Evolutionary conservation across 2,888 invertebrate species (phyloP).

Genomic region (Argyresthia albistria): DNA sequence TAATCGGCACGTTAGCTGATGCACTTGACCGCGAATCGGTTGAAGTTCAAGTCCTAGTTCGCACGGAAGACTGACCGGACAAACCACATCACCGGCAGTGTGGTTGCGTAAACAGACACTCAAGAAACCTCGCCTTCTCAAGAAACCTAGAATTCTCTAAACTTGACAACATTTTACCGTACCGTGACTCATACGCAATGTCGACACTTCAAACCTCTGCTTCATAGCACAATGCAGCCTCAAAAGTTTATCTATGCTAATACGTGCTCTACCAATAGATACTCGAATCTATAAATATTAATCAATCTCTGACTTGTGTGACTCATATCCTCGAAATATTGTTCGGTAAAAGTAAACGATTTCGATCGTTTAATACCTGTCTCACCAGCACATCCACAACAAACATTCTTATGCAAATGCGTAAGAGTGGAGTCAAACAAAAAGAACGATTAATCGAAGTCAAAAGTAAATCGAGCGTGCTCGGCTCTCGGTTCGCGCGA

Average conservation of each 20-base stretch:
- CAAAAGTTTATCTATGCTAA: conserved; percentile 37
- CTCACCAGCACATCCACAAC: conserved; percentile 19
- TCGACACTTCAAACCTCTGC: conserved; percentile 48
- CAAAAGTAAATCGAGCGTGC: conserved; percentile 53
- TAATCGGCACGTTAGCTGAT: conserved; percentile 15
- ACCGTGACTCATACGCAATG: conserved; percentile 49
- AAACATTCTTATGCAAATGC: conserved; percentile 58
- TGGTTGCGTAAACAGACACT: background rate
- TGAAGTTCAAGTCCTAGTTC: conserved; percentile 51
- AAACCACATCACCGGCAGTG: background rate
- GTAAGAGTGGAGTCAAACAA: conserved; percentile 46
- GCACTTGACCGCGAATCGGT: conserved; percentile 42
- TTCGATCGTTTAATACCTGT: conserved; percentile 1
- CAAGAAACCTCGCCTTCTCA: background rate
- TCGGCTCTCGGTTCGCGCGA: conserved; percentile 36
- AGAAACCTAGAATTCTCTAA: background rate
- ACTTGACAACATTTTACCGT: conserved; percentile 23
- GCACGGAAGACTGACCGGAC: conserved; percentile 16
- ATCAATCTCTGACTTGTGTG: background rate
- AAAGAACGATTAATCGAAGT: conserved; percentile 57
- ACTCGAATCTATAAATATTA: background rate
- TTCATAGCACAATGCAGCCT: conserved; percentile 40
- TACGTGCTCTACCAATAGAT: background rate
- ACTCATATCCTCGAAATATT: background rate
- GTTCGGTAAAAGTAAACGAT: conserved; percentile 3